Conservation (phyloP, 1,140 invertebrate genomes). For the Drosophila hydei region DNA sequence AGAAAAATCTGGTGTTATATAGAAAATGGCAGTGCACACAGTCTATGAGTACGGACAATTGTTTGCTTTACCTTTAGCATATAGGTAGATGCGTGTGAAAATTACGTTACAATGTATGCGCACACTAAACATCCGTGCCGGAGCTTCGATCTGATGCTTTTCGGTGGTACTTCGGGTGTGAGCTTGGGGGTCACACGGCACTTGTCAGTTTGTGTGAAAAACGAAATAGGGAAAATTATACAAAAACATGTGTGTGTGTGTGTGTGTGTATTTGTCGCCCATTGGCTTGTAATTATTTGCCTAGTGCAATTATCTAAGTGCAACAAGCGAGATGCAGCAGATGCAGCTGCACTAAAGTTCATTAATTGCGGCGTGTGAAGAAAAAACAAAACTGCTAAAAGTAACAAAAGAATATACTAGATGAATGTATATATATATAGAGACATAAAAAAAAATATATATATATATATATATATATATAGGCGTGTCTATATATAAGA, state of each 20-base stretch:
- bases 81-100: slow-evolving; percentile 65
- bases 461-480: too few species aligned
- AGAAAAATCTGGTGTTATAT: neutral
- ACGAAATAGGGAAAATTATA: slow-evolving; percentile 6
- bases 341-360: slow-evolving; percentile 47
- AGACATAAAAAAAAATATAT: neutral
- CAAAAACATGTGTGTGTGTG: slow-evolving; percentile 13
- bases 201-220: slow-evolving; percentile 37
- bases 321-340: slow-evolving; percentile 40
- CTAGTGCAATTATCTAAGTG: slow-evolving; percentile 60
- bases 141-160: slow-evolving; percentile 20
- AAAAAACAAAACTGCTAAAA: neutral
- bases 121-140: slow-evolving; percentile 41
- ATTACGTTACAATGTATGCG: slow-evolving; percentile 43
- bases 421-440: neutral
- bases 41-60: slow-evolving; percentile 20
- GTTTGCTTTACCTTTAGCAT: slow-evolving; percentile 42
- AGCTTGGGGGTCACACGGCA: slow-evolving; percentile 26
- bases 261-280: slow-evolving; percentile 34
- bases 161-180: slow-evolving; percentile 3
- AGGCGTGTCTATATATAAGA: too few species aligned
- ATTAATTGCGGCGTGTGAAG: slow-evolving; percentile 54
- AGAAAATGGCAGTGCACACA: slow-evolving; percentile 4
- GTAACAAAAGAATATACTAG: neutral
- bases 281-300: slow-evolving; percentile 50